Percentiles rank a stretch among this genome's conserved stretches.
These are phyloP conservation scores for Pyrocephalus nanus DNA, from an alignment of 2,797 vertebrate species.

Conservation along the genomic window DNA sequence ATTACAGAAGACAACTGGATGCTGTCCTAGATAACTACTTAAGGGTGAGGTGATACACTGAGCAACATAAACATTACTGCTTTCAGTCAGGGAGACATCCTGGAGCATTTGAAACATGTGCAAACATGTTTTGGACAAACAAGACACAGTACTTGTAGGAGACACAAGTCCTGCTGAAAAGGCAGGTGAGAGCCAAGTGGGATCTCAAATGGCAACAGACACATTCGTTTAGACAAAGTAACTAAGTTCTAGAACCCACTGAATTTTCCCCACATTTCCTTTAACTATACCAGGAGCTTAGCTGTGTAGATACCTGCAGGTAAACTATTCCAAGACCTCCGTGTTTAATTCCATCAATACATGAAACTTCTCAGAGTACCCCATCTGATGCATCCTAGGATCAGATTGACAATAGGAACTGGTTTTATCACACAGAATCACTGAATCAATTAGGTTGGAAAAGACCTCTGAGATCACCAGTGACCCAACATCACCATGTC, in stretches of 20 bases:
- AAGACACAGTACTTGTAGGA: rapidly evolving
- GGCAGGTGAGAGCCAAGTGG: not conserved
- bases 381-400: not conserved
- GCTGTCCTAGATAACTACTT: not conserved
- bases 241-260: not conserved
- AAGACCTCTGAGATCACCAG: not conserved
- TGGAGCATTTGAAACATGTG: not conserved
- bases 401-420: not conserved
- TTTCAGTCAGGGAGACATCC: not conserved
- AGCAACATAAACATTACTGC: not conserved
- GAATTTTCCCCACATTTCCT: not conserved
- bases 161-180: not conserved
- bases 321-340: not conserved
- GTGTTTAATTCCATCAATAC: not conserved
- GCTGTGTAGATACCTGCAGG: not conserved
- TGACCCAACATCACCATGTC: rapidly evolving
- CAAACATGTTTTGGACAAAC: not conserved
- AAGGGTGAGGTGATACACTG: not conserved
- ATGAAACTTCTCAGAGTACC: not conserved
- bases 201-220: not conserved
- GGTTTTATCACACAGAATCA: not conserved
- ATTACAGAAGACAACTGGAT: not conserved
- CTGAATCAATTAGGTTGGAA: not conserved
- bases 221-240: not conserved
- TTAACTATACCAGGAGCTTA: not conserved